phyloP scores from a whole-genome alignment of 2,888 invertebrate genomes.

The Prosapia bicincta region DNA sequence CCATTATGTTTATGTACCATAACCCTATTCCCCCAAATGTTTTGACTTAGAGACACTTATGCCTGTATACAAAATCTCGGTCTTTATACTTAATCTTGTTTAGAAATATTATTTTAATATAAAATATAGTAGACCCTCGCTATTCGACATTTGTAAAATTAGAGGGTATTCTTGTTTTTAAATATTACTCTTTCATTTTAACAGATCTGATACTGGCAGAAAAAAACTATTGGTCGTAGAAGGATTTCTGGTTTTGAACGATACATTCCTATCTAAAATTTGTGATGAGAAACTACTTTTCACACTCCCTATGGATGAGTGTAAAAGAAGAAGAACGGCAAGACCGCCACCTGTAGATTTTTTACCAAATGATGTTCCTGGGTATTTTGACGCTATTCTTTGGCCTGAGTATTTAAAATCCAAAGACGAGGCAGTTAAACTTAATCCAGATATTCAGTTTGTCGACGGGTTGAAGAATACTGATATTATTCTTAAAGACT shows the following conservation, averaged over 20 bases:
- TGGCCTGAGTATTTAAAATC: neutral
- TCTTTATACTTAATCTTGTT: too few relatives aligned
- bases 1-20: too few relatives aligned
- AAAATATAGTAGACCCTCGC: too few relatives aligned
- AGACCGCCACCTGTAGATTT: too few relatives aligned
- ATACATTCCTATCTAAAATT: constrained; percentile 60
- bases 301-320: constrained; percentile 64
- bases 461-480: neutral
- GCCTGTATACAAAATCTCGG: too few relatives aligned
- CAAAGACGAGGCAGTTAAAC: neutral
- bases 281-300: constrained; percentile 74
- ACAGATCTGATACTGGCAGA: constrained; percentile 7
- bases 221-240: constrained; percentile 61
- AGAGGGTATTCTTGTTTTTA: too few relatives aligned
- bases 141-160: too few relatives aligned
- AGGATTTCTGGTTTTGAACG: constrained; percentile 73
- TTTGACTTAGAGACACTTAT: too few relatives aligned
- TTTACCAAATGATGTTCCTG: constrained; percentile 80
- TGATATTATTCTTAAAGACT: neutral
- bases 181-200: neutral
- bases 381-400: constrained; percentile 69
- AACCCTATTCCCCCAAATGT: too few relatives aligned
- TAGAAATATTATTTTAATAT: too few relatives aligned
- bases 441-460: neutral
- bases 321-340: constrained; percentile 56